phyloP scores from a whole-genome alignment of 2,113 vertebrate genomes.

The Scytalopus superciliaris region DNA sequence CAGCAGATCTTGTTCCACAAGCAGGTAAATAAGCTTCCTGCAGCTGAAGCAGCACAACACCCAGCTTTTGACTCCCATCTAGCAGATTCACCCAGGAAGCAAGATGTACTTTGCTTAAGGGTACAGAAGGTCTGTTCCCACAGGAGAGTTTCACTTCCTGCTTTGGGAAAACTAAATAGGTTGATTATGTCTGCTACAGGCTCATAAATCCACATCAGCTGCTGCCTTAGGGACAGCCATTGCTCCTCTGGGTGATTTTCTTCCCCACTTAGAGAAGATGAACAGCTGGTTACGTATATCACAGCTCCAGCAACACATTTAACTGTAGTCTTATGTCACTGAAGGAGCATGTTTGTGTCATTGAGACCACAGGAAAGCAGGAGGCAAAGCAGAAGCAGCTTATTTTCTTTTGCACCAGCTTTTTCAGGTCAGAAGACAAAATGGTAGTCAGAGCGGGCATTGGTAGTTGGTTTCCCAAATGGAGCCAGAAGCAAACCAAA shows the following conservation, averaged over 20 bases:
- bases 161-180: constrained; percentile 26
- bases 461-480: neutral
- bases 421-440: neutral
- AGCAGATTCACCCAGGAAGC: constrained; percentile 1
- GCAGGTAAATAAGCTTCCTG: neutral
- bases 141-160: neutral
- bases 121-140: neutral
- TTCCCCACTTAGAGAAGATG: constrained; percentile 14
- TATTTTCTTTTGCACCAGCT: neutral
- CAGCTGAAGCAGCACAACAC: neutral
- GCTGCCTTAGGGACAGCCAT: constrained; percentile 11
- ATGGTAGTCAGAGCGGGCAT: neutral
- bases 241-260: constrained; percentile 23
- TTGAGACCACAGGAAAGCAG: neutral
- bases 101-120: neutral
- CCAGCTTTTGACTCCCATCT: neutral
- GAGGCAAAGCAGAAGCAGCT: neutral
- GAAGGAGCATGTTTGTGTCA: neutral
- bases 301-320: neutral
- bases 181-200: neutral
- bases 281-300: neutral
- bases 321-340: neutral
- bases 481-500: neutral
- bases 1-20: neutral
- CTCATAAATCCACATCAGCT: constrained; percentile 35